Percentiles rank a stretch among this genome's conserved stretches.
Conservation (phyloP, 1,140 invertebrate species). For the Asobara japonica region DNA sequence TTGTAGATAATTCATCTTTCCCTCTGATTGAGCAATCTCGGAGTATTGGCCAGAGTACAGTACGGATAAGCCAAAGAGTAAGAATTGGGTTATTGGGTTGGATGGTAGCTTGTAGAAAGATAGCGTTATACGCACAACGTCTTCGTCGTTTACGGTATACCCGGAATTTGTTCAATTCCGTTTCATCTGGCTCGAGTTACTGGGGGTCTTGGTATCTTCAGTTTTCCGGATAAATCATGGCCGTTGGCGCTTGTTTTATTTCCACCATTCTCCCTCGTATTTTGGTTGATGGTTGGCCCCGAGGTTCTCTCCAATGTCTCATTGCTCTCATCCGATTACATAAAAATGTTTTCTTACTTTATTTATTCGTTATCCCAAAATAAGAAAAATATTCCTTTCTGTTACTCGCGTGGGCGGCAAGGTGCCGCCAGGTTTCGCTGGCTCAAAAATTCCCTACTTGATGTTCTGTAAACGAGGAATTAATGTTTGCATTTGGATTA, state of each 20-base stretch:
- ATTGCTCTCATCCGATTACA: neutral
- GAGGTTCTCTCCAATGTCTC: neutral
- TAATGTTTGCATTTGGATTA: conserved; percentile 4
- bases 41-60: neutral
- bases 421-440: too few species aligned
- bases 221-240: conserved; percentile 24
- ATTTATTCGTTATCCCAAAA: neutral
- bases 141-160: conserved; percentile 27
- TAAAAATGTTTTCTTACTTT: neutral
- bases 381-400: neutral
- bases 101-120: conserved; percentile 37
- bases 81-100: conserved; percentile 24
- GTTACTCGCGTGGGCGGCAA: too few species aligned
- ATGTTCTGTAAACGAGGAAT: neutral
- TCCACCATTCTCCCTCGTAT: conserved; percentile 16
- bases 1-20: conserved; percentile 4
- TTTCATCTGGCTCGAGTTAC: conserved; percentile 37
- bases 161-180: conserved; percentile 39
- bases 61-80: conserved; percentile 9
- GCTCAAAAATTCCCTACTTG: neutral
- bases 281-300: neutral
- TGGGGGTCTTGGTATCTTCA: conserved; percentile 10
- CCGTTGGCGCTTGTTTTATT: conserved; percentile 32
- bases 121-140: conserved; percentile 17
- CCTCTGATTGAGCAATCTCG: conserved; percentile 24